Percentiles rank a stretch among this genome's conserved stretches.
Evolutionary conservation across 2,797 vertebrate species (phyloP).

Genomic region (Urocyon cinereoargenteus): DNA sequence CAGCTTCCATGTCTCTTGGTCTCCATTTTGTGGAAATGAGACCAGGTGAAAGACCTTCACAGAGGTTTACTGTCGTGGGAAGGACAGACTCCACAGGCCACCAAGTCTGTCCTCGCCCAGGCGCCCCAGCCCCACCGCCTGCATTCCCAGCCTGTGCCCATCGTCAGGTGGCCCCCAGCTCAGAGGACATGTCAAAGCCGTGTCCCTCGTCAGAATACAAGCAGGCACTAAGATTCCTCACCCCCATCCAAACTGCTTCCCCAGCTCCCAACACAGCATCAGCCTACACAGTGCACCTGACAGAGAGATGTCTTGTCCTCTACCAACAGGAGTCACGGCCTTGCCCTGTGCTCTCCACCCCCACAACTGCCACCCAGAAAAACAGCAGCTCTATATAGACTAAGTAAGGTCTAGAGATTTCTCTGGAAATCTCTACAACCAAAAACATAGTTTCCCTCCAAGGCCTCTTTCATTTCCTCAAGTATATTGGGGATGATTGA

Average conservation of each 20-base stretch:
- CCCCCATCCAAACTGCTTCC: background rate
- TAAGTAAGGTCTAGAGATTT: background rate
- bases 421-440: background rate
- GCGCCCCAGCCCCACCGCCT: background rate
- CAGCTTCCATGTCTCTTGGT: background rate
- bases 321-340: background rate
- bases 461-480: background rate
- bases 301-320: rapidly evolving
- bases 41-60: background rate
- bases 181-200: rapidly evolving
- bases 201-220: background rate
- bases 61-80: background rate
- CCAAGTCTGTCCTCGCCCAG: background rate
- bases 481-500: too few relatives aligned
- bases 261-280: background rate
- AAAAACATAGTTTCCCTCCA: rapidly evolving
- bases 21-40: background rate
- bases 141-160: background rate
- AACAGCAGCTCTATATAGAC: background rate
- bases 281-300: too few relatives aligned
- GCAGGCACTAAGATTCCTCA: background rate
- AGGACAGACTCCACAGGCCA: background rate
- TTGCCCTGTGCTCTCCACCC: rapidly evolving
- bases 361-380: background rate
- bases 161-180: background rate